phyloP scores from a whole-genome alignment of 2,888 invertebrate species.

The Watsonalla binaria region DNA sequence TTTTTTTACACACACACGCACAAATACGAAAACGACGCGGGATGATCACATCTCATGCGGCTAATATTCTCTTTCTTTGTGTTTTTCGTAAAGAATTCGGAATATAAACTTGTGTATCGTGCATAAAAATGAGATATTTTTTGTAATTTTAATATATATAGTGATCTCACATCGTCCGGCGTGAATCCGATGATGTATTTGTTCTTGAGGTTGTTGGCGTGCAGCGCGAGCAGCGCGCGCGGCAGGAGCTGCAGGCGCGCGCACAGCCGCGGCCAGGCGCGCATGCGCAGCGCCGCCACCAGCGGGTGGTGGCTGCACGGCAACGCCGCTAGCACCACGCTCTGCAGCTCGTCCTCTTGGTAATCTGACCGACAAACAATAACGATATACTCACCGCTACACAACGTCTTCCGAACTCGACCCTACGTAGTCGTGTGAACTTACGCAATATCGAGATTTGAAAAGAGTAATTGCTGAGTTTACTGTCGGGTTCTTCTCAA shows the following conservation, averaged over 20 bases:
- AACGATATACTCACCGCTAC: background rate
- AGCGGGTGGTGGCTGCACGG: conserved; percentile 87
- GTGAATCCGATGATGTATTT: conserved; percentile 79
- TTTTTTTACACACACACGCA: too few species aligned
- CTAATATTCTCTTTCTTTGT: too few species aligned
- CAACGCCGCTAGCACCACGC: conserved; percentile 82
- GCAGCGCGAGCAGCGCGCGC: conserved; percentile 78
- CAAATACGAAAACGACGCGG: too few species aligned
- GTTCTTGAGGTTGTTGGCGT: conserved; percentile 78
- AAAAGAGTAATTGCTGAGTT: too few species aligned
- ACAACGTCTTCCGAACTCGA: too few species aligned
- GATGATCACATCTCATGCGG: too few species aligned
- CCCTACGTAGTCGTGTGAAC: too few species aligned
- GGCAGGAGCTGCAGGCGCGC: conserved; percentile 79
- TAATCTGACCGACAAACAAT: conserved; percentile 40
- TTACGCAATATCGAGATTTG: too few species aligned
- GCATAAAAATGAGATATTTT: too few species aligned
- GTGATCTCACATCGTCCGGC: conserved; percentile 48
- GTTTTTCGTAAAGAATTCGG: too few species aligned
- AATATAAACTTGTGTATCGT: background rate
- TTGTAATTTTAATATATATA: too few species aligned
- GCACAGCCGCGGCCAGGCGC: conserved; percentile 84
- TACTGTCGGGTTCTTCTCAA: too few species aligned
- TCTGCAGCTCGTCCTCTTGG: conserved; percentile 74
- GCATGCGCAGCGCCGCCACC: conserved; percentile 74